Evolutionary conservation across 2,797 vertebrate species (phyloP), one percentile per base, ranked within the genome.

Genomic region (Bufotes viridis): DNA sequence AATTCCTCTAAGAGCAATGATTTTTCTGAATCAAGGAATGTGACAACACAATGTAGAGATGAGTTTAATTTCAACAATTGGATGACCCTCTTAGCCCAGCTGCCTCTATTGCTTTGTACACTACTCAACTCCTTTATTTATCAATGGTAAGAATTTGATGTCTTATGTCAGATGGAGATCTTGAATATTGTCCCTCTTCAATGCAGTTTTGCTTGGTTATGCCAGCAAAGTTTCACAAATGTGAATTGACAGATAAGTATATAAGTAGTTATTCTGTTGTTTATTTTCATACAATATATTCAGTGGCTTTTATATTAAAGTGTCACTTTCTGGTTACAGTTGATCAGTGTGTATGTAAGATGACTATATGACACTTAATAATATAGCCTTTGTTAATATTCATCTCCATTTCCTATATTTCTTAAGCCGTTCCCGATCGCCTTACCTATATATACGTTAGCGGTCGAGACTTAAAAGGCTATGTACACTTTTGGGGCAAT

Each of bases 91-190:
- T 95, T 98, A 1, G 97, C 97, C 87, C 97, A 98, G 94, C 96
- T 98, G 87, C 97, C 97, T 0, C 92, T 97, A 89, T 93, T 98
- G 88, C 92, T 98, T 4, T 98, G 97, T 93, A 98, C 97, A 0
- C 93, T 97, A 55, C 96, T 98, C 90, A 98, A 97, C 93, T 98
- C 97, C 89, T 91, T 97, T 91, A 94, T 98, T 29, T 98, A 98
- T 91, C 96, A 95, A 82, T 94, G 96, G 97, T 98, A 90, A 95
- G 94, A 72, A n/a, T 2, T 11, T 78, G 18, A 9, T 18, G 17
- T 51, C 72, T 75, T 9, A 12, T 75, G 74, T 53, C 34, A 49
- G 1, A 29, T 42, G 9, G 18, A 55, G 13, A 10, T 12, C 53
- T 55, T 55, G 7, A 55, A 55, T 55, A 55, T 14, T 11, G 58